Evolutionary conservation across 2,888 invertebrate species (phyloP), one percentile per base, ranked within the genome.

Genomic region (Drosophila tanythrix): DNA sequence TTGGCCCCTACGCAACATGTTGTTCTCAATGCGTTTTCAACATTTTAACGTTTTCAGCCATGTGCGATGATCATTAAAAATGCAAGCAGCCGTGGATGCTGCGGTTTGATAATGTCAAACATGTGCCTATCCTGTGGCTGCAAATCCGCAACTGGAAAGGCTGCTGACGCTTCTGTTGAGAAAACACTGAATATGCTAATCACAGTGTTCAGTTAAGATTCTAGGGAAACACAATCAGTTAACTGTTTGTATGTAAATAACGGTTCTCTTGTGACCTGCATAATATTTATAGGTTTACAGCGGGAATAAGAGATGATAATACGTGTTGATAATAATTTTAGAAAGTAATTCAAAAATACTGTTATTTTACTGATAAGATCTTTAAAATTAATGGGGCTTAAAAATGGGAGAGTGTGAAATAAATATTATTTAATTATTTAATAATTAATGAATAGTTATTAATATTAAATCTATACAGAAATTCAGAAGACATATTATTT

Each of bases 91-190:
- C 61, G 73, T 36, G 73, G 82, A 75, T 84, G 66, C 81, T 88
- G 85, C 60, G 81, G 81, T 58, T 77, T 76, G 81, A 85, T 85
- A 82, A 85, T 88, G 85, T 85, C 85, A 85, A 85, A 77, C 88
- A 85, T 88, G 83, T 88, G 85, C 81, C 83, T 70, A 67, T 74
- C 66, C 70, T 62, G 55, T 38, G 40, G 31, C 33, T 51, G 57
- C 38, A 62, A 63, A 70, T 73, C 76, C 65, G 36, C 73, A 73
- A 83, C 68, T 56, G 76, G 71, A 55, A 50, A 13, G 27, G 57
- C 51, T 43, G 57, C 40, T 53, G 38, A 29, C 31, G 27, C 38
- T 60, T 51, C 62, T 50, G 27, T 29, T 46, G 58, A 35, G 35
- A 21, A 50, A 53, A 57, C 31, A 51, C 36, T 33, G 33, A 69